Evolutionary conservation across 2,113 vertebrate genomes (phyloP), one percentile per base, ranked within the genome.

Genomic region (Lagenorhynchus albirostris): DNA sequence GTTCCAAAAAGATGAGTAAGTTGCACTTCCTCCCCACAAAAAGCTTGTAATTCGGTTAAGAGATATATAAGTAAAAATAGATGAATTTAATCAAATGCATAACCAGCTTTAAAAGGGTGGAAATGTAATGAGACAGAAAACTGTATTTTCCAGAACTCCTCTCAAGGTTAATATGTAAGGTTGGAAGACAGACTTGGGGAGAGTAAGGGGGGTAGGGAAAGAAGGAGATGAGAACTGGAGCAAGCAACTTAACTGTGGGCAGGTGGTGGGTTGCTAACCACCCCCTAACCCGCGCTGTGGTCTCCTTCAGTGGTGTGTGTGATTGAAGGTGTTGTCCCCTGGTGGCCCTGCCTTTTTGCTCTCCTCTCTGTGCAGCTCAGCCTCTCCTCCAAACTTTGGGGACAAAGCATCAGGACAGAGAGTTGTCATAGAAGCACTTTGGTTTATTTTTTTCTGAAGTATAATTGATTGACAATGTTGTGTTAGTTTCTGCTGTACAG

Each of bases 301-400:
- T 26, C 20, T 53, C 25, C 7, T 33, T 26, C 67, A 4, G 18
- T 0, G 25, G 1, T 8, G 2, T 9, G 4, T 33, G 44, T 14
- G 6, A 1, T 2, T 3, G 10, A 17, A n/a, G 23, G 2, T 8
- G 12, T 6, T 13, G 9, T 23, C n/a, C 44, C 9, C 41, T 23
- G 3, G 8, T 17, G 36, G 8, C 38, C 38, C 71, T 17, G 15
- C 18, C 29, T 41, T 44, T 44, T 53, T 53, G 2, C 18, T 83
- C 23, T 68, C 68, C 47, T 80, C 31, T 58, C 76, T 26, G 8
- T 14, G 17, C 47, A 74, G 17, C 23, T 60, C 70, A 44, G 55
- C 50, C 79, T 79, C 36, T 60, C 36, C 50, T 70, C 26, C 20
- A n/a, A 67, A 86, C 50, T 12, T 20, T 29, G 25, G 25, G 50